Evolutionary conservation across 2,797 vertebrate genomes (phyloP), one percentile per base, ranked within the genome.

Genomic region (Muraenolepis orangiensis): DNA sequence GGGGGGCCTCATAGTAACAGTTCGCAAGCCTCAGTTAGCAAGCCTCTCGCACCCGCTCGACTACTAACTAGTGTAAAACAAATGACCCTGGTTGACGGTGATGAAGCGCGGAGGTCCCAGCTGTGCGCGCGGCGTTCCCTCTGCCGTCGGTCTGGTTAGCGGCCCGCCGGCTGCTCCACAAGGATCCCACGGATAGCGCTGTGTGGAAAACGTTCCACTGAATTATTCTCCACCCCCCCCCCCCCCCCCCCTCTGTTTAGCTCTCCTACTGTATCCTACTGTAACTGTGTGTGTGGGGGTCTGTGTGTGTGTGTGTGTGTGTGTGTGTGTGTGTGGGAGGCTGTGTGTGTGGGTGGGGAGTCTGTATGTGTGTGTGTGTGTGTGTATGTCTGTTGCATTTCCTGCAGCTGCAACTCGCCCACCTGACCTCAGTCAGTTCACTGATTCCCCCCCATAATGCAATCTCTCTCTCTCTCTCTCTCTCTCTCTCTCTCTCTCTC

Each of bases 351-450:
- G 40, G n/a, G n/a, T n/a, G n/a, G n/a, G n/a, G n/a, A n/a, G n/a
- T n/a, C n/a, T n/a, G n/a, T n/a, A n/a, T n/a, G 66, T 73, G 72
- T 72, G 64, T 79, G 78, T 71, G 81, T 74, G 85, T 84, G 70
- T 20, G 69, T 61, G 40, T 76, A 70, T 78, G 74, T 76, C 28
- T 36, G 78, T 78, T 51, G 66, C 76, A 80, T 82, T 75, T 76
- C 82, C 78, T 82, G 78, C 87, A 85, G 83, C 85, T 88, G 87
- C 84, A 86, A 76, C 76, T 78, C 74, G 79, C 78, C 85, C 86
- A 86, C 82, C 81, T 87, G 78, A 88, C 85, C 80, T 81, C 78
- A 66, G 78, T 81, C 78, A 66, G 78, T 78, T 74, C 72, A 75
- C 76, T 80, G 81, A 80, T 84, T 84, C 30, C 69, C 75, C 30